These are phyloP conservation scores for Caradrina kadenii DNA, from an alignment of 2,888 invertebrate species.

Conservation along the genomic window DNA sequence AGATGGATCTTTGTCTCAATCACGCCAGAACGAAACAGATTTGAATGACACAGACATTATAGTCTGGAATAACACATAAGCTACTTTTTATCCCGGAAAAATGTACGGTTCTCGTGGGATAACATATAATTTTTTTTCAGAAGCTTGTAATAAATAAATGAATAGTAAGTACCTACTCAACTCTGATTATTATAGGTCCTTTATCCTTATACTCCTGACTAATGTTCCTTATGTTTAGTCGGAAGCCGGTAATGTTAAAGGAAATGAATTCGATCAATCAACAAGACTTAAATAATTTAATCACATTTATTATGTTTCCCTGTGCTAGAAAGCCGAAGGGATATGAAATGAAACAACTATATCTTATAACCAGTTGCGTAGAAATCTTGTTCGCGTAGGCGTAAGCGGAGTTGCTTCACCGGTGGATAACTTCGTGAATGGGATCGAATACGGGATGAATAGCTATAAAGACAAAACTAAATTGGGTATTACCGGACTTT, in stretches of 20 bases:
- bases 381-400: conserved; percentile 77
- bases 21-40: too few species aligned
- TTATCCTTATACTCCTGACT: too few species aligned
- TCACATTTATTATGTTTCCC: conserved; percentile 45
- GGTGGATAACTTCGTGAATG: conserved; percentile 67
- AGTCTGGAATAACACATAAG: too few species aligned
- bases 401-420: conserved; percentile 72
- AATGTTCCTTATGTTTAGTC: too few species aligned
- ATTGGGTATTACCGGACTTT: conserved; percentile 52
- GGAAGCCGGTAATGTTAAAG: conserved; percentile 5
- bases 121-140: too few species aligned
- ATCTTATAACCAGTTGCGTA: conserved; percentile 75
- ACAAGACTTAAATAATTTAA: conserved; percentile 34
- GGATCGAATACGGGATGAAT: conserved; percentile 56
- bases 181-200: too few species aligned
- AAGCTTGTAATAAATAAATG: too few species aligned
- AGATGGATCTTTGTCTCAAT: too few species aligned
- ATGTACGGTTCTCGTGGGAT: too few species aligned
- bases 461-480: conserved; percentile 50
- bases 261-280: conserved; percentile 17
- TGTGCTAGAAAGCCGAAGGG: conserved; percentile 53
- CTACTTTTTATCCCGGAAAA: too few species aligned
- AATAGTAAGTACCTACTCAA: too few species aligned
- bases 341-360: conserved; percentile 64
- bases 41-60: too few species aligned